phyloP scores from a whole-genome alignment of 2,888 invertebrate species.

The Stomorhina lunata region DNA sequence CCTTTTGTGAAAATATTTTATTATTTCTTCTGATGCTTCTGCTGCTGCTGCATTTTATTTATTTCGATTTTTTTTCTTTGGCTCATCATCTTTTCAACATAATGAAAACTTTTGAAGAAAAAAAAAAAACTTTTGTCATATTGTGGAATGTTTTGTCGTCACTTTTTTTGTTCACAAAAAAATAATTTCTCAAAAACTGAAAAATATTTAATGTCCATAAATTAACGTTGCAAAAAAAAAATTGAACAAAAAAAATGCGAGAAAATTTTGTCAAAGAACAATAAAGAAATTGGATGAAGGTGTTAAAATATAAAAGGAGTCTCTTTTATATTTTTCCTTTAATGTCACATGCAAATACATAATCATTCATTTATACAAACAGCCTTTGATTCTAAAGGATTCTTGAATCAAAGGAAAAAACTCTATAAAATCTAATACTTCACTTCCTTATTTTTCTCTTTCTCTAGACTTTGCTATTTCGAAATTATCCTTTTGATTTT shows the following conservation, averaged over 20 bases:
- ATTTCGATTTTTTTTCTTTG: slow-evolving; percentile 58
- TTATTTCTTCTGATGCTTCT: no score
- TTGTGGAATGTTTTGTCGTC: slow-evolving; percentile 79
- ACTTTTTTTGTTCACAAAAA: slow-evolving; percentile 70
- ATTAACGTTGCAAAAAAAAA: slow-evolving; percentile 72
- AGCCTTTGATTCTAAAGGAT: background rate
- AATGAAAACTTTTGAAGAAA: slow-evolving; percentile 63
- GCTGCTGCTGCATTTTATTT: slow-evolving; percentile 29
- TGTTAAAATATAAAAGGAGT: slow-evolving; percentile 76
- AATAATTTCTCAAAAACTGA: slow-evolving; percentile 65
- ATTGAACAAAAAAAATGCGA: slow-evolving; percentile 16
- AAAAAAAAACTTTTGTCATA: slow-evolving; percentile 75
- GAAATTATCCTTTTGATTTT: slow-evolving; percentile 33
- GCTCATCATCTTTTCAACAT: slow-evolving; percentile 58
- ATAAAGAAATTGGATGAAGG: slow-evolving; percentile 77
- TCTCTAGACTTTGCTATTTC: background rate
- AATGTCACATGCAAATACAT: slow-evolving; percentile 47
- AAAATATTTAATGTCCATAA: slow-evolving; percentile 77
- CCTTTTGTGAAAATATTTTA: slow-evolving; percentile 39
- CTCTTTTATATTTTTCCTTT: slow-evolving; percentile 35
- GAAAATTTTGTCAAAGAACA: slow-evolving; percentile 65
- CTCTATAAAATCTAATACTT: slow-evolving; percentile 21
- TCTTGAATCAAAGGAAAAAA: slow-evolving; percentile 11
- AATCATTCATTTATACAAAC: background rate
- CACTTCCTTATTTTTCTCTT: background rate